Base-by-base conservation (phyloP, 2,888 invertebrate species). In the Dryocosmus kuriphilus region DNA sequence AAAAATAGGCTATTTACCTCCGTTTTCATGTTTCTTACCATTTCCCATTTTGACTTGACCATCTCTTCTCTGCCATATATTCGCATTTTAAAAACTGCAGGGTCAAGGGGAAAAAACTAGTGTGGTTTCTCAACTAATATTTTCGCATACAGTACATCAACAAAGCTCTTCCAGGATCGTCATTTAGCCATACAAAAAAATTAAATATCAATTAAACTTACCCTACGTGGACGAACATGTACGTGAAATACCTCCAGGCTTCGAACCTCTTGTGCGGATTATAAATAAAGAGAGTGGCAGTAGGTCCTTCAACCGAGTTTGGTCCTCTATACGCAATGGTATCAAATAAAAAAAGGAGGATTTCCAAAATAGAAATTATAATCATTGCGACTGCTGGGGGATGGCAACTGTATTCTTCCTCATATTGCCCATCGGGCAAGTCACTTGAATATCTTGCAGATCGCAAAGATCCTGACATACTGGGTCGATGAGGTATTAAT, bases 191-290 rank as follows among this genome's bases (percentile, higher is more conserved):
- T 14, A 4, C 14, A 14, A 4, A 51, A 8, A n/a, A 51, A 8
- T n/a, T 5, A 8, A 8, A 51, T n/a, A 51, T n/a, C n/a, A 7
- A n/a, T 46, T 38, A 1, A 77, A 89, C 94, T 93, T 90, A 96
- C 96, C 98, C 98, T 81, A 97, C 96, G 92, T 99, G 99, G 32
- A 99, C 97, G 90, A 99, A 95, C 98, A 98, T 98, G 90, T 99
- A 99, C 0, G 97, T 96, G 71, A 98, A 87, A 91, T 95, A 99
- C 87, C 99, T 93, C 99, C 99, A 99, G 0, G 95, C 96, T 92
- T 99, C 96, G 76, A 95, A 93, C 80, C 98, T 94, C 88, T 95
- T 94, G 80, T 95, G 93, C 0, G 99, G 99, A 92, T 97, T 95
- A 92, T 98, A 98, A 82, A 99, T 97, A 84, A 98, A 95, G 4